Base-by-base conservation (phyloP, 2,797 vertebrate species). In the Poecilia velifera region DNA sequence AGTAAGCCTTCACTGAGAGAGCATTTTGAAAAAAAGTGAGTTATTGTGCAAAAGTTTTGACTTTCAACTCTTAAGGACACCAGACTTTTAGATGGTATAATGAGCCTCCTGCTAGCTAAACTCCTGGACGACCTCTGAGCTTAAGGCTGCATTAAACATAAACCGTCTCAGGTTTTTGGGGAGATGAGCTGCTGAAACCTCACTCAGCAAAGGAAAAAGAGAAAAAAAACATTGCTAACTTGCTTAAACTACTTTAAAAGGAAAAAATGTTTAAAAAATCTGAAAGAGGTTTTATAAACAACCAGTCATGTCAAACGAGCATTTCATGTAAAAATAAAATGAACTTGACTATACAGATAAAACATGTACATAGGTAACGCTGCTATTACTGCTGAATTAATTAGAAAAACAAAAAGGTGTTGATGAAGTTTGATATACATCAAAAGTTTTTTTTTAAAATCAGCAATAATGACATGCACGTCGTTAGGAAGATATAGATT, bases 21-120 rank as follows among this genome's bases (percentile, higher is more conserved):
- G 28, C 22, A 2, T 4, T 41, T 41, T 41, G 41, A 47, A 31
- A 53, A 55, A 36, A 74, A 31, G n/a, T 7, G 28, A 41, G 18
- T 64, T 62, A 25, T 43, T 79, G 74, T 36, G 83, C 22, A 72
- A 68, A 81, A 82, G 70, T 75, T 89, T 72, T 87, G 87, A 90
- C 84, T 86, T 91, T 91, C 77, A 88, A 14, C 75, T n/a, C 66
- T 78, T 57, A 75, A 82, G 85, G 85, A 86, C 84, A 1, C 3
- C 1, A 41, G 68, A 85, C 76, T 71, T 81, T 77, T 39, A 16
- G 74, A 18, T 51, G 66, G 81, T 4, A 76, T 80, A 73, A 84
- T 14, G 43, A 43, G 13, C 72, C 71, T 78, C 83, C 86, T 87
- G 76, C 77, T 25, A 13, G 62, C 74, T 57, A 6, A 9, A 36